Percentiles rank a stretch among this genome's conserved stretches.
Conservation (phyloP, 1,140 invertebrate genomes). For the Sitodiplosis mosellana region DNA sequence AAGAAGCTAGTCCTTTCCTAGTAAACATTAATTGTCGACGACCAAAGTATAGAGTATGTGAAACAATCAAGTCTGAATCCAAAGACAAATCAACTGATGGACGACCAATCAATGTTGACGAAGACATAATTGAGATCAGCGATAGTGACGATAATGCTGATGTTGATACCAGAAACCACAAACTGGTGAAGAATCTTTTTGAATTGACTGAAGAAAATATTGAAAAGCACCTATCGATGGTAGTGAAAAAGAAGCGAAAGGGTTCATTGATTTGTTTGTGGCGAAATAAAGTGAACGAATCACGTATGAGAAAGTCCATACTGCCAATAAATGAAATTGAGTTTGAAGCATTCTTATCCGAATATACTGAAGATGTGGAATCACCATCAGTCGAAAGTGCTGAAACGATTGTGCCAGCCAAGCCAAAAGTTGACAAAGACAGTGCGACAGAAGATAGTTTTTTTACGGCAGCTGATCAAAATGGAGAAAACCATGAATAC, state of each 20-base stretch:
- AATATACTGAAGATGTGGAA: too few relatives aligned
- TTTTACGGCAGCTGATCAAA: too few relatives aligned
- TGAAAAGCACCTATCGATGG: constrained; percentile 10
- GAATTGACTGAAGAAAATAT: constrained; percentile 17
- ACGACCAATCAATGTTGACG: neutral
- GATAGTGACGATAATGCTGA: neutral
- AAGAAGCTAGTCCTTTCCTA: constrained; percentile 21
- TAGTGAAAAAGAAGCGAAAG: constrained; percentile 5
- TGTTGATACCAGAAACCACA: neutral
- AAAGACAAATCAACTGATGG: neutral
- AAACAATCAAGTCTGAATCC: constrained; percentile 3
- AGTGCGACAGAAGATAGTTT: neutral
- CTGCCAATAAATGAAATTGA: too few relatives aligned
- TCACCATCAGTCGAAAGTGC: too few relatives aligned
- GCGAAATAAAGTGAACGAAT: constrained; percentile 19
- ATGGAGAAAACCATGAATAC: too few relatives aligned
- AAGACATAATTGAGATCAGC: neutral
- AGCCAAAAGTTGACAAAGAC: neutral
- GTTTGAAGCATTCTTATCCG: too few relatives aligned
- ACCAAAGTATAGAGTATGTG: neutral
- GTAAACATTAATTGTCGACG: constrained; percentile 21
- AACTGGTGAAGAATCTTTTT: constrained; percentile 10
- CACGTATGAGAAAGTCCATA: constrained; percentile 11
- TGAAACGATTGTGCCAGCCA: neutral
- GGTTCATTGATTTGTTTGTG: constrained; percentile 17